Conservation (phyloP, 2,888 invertebrate species). For the Chymomyza fuscimana region DNA sequence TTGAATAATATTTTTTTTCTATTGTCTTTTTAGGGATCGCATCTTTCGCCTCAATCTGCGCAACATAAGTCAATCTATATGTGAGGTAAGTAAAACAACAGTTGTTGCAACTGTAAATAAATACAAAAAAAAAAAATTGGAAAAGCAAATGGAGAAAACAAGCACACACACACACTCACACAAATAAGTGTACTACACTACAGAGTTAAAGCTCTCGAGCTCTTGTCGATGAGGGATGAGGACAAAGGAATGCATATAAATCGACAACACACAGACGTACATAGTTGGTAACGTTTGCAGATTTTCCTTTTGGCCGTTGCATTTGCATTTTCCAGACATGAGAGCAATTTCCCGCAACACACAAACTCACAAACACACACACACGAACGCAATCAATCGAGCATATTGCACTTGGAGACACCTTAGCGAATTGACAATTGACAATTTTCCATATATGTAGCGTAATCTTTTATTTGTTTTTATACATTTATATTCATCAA, state of each 20-base stretch:
- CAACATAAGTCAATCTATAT: conserved; percentile 85
- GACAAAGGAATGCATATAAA: neutral
- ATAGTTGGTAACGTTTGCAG: neutral
- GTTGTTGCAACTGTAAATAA: neutral
- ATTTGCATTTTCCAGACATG: conserved; percentile 4
- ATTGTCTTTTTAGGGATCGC: conserved; percentile 82
- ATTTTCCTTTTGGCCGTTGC: neutral
- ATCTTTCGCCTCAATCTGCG: conserved; percentile 84
- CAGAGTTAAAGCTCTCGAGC: no score
- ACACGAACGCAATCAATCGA: neutral
- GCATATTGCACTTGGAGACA: neutral
- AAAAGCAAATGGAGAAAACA: neutral
- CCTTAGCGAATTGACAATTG: neutral
- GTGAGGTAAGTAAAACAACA: conserved; percentile 82
- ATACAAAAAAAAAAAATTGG: neutral
- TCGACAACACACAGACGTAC: neutral
- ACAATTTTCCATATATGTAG: neutral
- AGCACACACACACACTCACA: neutral
- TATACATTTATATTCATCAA: neutral
- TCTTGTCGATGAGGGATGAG: neutral
- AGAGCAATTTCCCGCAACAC: neutral
- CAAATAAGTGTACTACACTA: neutral
- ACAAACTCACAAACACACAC: conserved; percentile 7
- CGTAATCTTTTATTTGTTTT: neutral
- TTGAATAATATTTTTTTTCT: conserved; percentile 20